phyloP scores from a whole-genome alignment of 2,797 vertebrate species.

The Microchirus variegatus region DNA sequence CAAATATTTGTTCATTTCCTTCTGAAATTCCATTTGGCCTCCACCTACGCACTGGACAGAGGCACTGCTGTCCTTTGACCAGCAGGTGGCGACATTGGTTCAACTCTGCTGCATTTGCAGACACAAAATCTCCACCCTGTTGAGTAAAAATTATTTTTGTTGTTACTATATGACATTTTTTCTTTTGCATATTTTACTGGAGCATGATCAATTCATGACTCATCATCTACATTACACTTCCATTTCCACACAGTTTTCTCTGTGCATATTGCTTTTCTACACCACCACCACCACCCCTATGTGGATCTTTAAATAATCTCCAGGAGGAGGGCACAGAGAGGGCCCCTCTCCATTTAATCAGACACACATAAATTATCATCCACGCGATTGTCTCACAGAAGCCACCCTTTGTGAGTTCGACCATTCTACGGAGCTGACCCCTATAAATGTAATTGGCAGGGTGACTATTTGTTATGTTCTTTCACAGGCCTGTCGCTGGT shows the following conservation, averaged over 20 bases:
- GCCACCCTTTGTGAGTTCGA: conserved; percentile 47
- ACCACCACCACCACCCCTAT: conserved; percentile 1
- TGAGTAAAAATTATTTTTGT: neutral
- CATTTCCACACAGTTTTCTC: conserved; percentile 2
- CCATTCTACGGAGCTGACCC: conserved; percentile 55
- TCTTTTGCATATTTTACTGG: neutral
- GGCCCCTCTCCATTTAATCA: conserved; percentile 54
- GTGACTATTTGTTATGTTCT: conserved; percentile 42
- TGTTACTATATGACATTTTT: neutral
- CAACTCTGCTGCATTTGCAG: neutral
- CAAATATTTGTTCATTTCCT: no score
- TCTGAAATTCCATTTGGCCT: no score
- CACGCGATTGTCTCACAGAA: conserved; percentile 56
- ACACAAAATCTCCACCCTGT: neutral
- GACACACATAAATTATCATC: conserved; percentile 64
- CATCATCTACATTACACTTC: neutral
- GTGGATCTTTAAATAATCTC: conserved; percentile 10
- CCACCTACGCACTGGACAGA: no score
- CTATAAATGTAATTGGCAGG: conserved; percentile 62
- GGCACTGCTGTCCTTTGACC: neutral
- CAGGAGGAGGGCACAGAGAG: conserved; percentile 13
- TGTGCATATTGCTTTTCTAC: conserved; percentile 26
- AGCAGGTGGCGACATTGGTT: conserved; percentile 43
- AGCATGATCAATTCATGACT: neutral
- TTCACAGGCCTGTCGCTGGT: conserved; percentile 48